phyloP scores from a whole-genome alignment of 2,113 vertebrate genomes.

The Anarhynchus alexandrinus region DNA sequence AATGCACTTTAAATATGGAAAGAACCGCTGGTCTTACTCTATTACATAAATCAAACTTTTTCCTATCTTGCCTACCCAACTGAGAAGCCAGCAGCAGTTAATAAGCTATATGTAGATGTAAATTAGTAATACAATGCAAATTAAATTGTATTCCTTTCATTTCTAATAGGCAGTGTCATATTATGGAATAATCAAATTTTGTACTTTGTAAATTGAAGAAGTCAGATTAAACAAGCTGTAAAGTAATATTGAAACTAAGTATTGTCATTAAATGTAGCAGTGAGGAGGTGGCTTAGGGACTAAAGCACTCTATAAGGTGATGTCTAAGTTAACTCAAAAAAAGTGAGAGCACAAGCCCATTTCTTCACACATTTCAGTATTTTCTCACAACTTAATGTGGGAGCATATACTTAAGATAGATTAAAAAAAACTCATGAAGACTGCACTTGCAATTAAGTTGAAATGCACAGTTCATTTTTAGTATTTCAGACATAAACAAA shows the following conservation, averaged over 20 bases:
- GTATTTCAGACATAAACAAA: background rate
- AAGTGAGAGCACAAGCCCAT: background rate
- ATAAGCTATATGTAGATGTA: slow-evolving; percentile 28
- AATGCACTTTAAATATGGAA: background rate
- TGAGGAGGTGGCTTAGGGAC: background rate
- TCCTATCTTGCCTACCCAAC: slow-evolving; percentile 10
- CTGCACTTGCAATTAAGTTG: background rate
- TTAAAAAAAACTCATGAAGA: background rate
- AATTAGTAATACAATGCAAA: slow-evolving; percentile 37
- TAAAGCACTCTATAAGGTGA: background rate
- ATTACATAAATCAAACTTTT: slow-evolving; percentile 42
- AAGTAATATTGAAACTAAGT: slow-evolving; percentile 6
- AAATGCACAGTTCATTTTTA: background rate
- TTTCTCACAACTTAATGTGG: background rate
- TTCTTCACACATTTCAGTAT: background rate
- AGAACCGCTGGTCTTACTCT: background rate
- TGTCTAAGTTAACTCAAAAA: background rate
- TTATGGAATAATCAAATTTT: slow-evolving; percentile 31
- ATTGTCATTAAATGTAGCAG: slow-evolving; percentile 15
- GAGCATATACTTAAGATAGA: background rate
- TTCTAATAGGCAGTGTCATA: slow-evolving; percentile 17
- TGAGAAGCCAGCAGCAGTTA: slow-evolving; percentile 22
- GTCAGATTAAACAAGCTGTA: background rate
- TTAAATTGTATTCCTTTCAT: slow-evolving; percentile 36
- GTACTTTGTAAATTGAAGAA: background rate